These are phyloP conservation scores for Petrocephalus microphthalmus DNA, from an alignment of 2,113 vertebrate genomes.

Conservation along the genomic window DNA sequence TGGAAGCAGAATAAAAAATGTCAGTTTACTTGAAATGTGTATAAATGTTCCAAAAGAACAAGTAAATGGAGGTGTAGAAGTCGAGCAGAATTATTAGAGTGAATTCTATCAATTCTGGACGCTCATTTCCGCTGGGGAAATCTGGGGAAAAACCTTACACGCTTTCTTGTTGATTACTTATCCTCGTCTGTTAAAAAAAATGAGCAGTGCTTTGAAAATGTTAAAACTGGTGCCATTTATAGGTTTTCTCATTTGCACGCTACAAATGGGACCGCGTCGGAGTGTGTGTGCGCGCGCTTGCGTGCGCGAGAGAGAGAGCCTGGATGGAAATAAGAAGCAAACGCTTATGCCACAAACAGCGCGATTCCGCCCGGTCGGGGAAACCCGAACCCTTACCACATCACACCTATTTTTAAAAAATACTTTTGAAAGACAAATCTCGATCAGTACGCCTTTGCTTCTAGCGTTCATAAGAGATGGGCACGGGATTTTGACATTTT, in stretches of 20 bases:
- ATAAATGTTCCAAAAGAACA: background rate
- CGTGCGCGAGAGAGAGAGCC: background rate
- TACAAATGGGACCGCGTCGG: background rate
- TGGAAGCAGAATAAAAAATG: background rate
- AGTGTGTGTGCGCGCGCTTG: background rate
- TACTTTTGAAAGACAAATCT: background rate
- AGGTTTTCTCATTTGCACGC: background rate
- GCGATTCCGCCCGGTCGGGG: background rate
- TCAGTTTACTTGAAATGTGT: background rate
- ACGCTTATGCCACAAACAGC: background rate
- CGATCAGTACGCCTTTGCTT: background rate
- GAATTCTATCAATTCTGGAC: background rate
- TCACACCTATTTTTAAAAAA: background rate
- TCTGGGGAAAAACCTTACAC: background rate
- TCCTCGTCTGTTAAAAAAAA: background rate
- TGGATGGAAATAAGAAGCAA: background rate
- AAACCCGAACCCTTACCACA: background rate
- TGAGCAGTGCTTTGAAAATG: background rate
- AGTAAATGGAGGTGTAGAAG: background rate
- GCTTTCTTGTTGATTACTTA: background rate
- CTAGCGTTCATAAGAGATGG: background rate
- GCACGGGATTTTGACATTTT: background rate
- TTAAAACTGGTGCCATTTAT: background rate
- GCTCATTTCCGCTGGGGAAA: background rate
- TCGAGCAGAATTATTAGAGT: background rate